Evolutionary conservation across 1,140 invertebrate genomes (phyloP), one percentile per base, ranked within the genome.

Genomic region (Dendrolimus punctatus): DNA sequence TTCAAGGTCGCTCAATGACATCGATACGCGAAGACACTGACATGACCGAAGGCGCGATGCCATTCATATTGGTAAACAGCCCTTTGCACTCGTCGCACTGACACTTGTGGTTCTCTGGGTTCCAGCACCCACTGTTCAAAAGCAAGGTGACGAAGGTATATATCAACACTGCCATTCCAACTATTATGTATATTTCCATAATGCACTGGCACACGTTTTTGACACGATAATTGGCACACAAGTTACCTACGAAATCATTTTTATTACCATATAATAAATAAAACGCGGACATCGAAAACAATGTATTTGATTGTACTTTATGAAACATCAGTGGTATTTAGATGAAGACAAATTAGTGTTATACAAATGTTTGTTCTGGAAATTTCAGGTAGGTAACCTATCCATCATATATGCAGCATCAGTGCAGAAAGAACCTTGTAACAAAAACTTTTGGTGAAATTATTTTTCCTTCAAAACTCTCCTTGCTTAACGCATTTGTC

Each of bases 181-280:
- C 54, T 46, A 84, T 71, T 46, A 84, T 57, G 59, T 84, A 85
- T 66, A 85, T 74, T 73, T 85, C 80, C 82, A 85, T 83, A 37
- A 49, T 74, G 68, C 57, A 58, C 58, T 59, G 8, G 55, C 55
- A 51, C 51, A 38, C 6, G 40, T 54, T 46, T 58, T 68, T 66
- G 62, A 47, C 61, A 64, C 54, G 51, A 23, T 45, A 40, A 48
- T 52, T 57, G 39, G 47, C 53, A 40, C 41, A 4, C 40, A 45
- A 36, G 37, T 51, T 38, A 39, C 50, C 8, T 6, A 8, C 7
- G 40, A 10, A 46, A 23, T 6, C 37, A 44, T 45, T 8, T 23
- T 23, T 2, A 1, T 1, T 23, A 23, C 23, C 1, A 23, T 23
- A 39, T 44, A 44, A 40, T 5, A 44, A n/a, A 36, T 36, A 51